Conservation (phyloP, 2,888 invertebrate species). For the Crepidodera aurea region DNA sequence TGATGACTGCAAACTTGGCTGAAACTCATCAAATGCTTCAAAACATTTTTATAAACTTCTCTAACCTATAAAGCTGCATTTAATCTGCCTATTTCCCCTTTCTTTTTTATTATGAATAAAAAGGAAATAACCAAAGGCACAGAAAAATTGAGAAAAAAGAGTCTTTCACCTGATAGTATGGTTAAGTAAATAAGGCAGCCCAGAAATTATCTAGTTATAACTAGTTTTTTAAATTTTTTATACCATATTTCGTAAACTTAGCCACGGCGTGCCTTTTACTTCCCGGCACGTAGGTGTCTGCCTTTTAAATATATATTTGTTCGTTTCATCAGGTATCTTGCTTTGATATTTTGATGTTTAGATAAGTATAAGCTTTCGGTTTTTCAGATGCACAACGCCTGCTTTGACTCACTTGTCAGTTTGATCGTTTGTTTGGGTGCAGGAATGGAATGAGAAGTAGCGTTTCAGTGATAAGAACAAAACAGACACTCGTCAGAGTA, state of each 20-base stretch:
- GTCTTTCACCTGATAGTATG: too few species aligned
- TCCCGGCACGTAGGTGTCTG: constrained; percentile 22
- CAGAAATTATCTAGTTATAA: too few species aligned
- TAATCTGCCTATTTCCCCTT: too few species aligned
- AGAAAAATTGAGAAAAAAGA: too few species aligned
- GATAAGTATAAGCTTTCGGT: constrained; percentile 13
- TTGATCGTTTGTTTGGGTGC: constrained; percentile 7
- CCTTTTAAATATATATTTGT: constrained; percentile 11
- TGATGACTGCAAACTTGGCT: too few species aligned
- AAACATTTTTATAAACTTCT: not conserved
- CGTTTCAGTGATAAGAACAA: constrained; percentile 18
- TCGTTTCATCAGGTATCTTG: constrained; percentile 18
- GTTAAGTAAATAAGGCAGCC: too few species aligned
- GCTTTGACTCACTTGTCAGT: constrained; percentile 21
- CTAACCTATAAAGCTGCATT: too few species aligned
- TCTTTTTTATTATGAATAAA: too few species aligned
- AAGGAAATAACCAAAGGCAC: too few species aligned
- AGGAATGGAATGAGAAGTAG: not conserved
- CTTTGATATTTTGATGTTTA: constrained; percentile 19
- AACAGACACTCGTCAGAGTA: not conserved
- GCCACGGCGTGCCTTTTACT: not conserved
- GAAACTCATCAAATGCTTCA: not conserved
- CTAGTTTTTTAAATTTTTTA: too few species aligned
- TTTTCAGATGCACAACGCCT: constrained; percentile 9
- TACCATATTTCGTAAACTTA: not conserved